Conservation (phyloP, 2,888 invertebrate genomes). For the Auanema freiburgensis region DNA sequence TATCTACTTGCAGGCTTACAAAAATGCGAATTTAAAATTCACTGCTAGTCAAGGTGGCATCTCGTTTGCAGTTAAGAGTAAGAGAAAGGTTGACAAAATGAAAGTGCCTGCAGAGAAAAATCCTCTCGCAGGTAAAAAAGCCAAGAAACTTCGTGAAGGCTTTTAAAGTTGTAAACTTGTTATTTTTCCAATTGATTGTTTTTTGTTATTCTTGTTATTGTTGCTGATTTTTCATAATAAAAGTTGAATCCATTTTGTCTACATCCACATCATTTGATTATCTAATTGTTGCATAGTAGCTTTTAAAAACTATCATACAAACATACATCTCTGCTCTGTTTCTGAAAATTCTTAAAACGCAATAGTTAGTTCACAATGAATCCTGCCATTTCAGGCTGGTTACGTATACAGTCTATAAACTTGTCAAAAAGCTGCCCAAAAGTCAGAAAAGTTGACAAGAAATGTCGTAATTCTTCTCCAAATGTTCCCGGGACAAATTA, state of each 20-base stretch:
- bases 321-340: no score
- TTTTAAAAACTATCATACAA: no score
- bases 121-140: neutral
- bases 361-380: no score
- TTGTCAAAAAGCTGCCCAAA: no score
- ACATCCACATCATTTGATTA: no score
- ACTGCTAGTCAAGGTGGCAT: neutral
- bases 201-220: neutral
- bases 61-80: neutral
- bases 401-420: neutral
- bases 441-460: no score
- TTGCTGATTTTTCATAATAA: conserved; percentile 7
- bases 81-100: neutral
- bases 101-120: neutral
- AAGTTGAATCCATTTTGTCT: no score
- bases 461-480: no score
- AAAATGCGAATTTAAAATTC: neutral
- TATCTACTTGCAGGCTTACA: neutral
- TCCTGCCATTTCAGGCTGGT: neutral
- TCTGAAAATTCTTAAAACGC: no score
- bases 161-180: neutral
- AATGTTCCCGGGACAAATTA: no score
- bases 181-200: neutral
- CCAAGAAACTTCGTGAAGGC: neutral
- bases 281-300: no score